Conservation (phyloP, 2,888 invertebrate genomes). For the Macaria notata region DNA sequence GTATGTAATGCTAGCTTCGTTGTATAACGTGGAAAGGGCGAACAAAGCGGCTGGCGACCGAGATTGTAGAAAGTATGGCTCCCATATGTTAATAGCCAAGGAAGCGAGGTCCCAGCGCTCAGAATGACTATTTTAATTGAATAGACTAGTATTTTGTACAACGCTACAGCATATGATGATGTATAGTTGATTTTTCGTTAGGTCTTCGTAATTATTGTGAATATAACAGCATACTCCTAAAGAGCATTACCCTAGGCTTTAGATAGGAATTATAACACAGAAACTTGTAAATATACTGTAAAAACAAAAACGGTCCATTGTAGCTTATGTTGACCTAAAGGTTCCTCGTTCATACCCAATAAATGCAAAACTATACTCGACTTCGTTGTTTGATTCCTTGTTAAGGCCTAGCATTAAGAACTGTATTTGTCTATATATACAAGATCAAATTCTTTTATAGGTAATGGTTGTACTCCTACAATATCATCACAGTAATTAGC, state of each 20-base stretch:
- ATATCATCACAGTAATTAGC: too few relatives aligned
- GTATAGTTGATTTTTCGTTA: constrained; percentile 72
- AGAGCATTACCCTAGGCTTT: constrained; percentile 67
- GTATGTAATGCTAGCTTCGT: constrained; percentile 72
- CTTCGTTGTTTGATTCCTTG: constrained; percentile 43
- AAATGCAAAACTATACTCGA: constrained; percentile 79
- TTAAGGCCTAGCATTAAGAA: too few relatives aligned
- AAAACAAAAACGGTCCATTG: constrained; percentile 75
- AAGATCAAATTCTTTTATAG: too few relatives aligned
- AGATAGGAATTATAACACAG: constrained; percentile 73
- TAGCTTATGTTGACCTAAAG: constrained; percentile 82
- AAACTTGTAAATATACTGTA: constrained; percentile 79
- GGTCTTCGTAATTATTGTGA: constrained; percentile 77
- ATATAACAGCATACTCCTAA: constrained; percentile 68
- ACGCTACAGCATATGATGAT: constrained; percentile 64
- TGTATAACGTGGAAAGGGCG: constrained; percentile 63
- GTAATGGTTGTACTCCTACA: too few relatives aligned
- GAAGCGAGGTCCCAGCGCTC: constrained; percentile 52
- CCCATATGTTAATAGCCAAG: constrained; percentile 47
- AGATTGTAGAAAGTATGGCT: constrained; percentile 42
- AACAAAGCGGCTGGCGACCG: constrained; percentile 65
- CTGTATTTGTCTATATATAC: too few relatives aligned
- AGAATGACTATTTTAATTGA: constrained; percentile 52
- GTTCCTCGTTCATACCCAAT: constrained; percentile 83
- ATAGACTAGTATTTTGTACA: constrained; percentile 76